Percentiles rank a stretch among this genome's conserved stretches.
Evolutionary conservation across 2,113 vertebrate genomes (phyloP).

Genomic region (Sclerurus mexicanus): DNA sequence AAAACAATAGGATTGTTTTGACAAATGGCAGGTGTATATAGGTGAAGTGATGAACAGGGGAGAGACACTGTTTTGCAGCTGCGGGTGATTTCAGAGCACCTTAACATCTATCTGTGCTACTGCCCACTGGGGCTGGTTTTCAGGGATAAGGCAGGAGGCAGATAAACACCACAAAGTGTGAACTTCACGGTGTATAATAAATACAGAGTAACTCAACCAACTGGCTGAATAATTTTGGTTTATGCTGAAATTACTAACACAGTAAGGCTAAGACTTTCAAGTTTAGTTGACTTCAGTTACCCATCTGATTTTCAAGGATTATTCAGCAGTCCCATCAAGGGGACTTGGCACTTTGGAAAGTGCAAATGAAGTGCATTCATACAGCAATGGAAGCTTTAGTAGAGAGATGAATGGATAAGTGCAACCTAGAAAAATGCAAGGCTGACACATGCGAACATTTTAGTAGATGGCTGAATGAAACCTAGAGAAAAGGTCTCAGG

Average conservation of each 20-base stretch:
- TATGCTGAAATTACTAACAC: neutral
- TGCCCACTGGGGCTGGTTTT: neutral
- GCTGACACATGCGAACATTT: neutral
- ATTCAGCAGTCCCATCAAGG: neutral
- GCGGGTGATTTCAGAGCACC: neutral
- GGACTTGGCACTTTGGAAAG: neutral
- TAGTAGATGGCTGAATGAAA: constrained; percentile 1
- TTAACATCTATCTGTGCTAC: neutral
- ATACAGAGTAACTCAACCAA: neutral
- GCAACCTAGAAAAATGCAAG: neutral
- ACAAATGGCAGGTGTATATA: neutral
- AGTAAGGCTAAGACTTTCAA: neutral
- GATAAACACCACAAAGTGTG: neutral
- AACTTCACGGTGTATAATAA: neutral
- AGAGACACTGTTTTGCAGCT: neutral
- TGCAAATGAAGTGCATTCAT: neutral
- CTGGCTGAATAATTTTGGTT: neutral
- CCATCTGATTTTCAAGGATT: neutral
- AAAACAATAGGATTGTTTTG: neutral
- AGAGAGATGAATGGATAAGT: neutral
- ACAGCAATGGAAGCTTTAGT: neutral
- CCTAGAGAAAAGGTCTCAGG: constrained; percentile 1
- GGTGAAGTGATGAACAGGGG: neutral
- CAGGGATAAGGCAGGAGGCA: neutral
- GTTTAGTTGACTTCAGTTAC: neutral